Evolutionary conservation across 2,113 vertebrate species (phyloP).

Genomic region (Hucho hucho): DNA sequence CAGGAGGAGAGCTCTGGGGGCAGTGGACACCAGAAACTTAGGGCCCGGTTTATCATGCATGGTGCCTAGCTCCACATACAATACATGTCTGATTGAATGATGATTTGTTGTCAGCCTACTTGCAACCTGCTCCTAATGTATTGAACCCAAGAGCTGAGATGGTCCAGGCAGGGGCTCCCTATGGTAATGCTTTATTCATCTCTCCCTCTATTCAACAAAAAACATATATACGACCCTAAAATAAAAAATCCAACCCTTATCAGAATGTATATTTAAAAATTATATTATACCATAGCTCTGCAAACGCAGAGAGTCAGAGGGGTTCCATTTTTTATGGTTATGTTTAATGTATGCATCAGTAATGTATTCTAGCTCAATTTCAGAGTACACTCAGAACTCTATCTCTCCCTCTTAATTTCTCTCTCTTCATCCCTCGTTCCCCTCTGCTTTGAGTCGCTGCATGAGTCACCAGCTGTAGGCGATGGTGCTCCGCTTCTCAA

Average conservation of each 20-base stretch:
- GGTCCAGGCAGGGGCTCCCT: too few species aligned
- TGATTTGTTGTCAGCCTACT: slow-evolving; percentile 8
- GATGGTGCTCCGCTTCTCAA: slow-evolving; percentile 9
- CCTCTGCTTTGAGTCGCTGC: neutral
- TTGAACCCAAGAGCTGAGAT: too few species aligned
- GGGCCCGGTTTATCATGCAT: neutral
- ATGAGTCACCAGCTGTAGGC: slow-evolving; percentile 1
- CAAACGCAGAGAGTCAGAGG: too few species aligned
- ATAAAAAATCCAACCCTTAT: slow-evolving; percentile 27
- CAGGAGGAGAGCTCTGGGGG: neutral
- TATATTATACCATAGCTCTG: too few species aligned
- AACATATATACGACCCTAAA: neutral
- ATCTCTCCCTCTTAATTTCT: neutral
- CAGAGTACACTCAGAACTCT: neutral
- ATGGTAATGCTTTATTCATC: slow-evolving; percentile 20
- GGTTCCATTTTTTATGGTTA: too few species aligned
- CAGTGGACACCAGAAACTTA: too few species aligned
- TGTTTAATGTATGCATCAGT: too few species aligned
- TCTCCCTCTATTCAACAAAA: slow-evolving; percentile 15
- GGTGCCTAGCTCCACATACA: neutral
- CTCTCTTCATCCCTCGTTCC: neutral
- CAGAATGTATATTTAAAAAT: neutral
- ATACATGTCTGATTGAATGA: slow-evolving; percentile 14
- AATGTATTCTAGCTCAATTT: neutral
- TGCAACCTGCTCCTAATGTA: too few species aligned